These are phyloP conservation scores for Phrynocephalus versicolor DNA, from an alignment of 2,113 vertebrate species.

Conservation along the genomic window DNA sequence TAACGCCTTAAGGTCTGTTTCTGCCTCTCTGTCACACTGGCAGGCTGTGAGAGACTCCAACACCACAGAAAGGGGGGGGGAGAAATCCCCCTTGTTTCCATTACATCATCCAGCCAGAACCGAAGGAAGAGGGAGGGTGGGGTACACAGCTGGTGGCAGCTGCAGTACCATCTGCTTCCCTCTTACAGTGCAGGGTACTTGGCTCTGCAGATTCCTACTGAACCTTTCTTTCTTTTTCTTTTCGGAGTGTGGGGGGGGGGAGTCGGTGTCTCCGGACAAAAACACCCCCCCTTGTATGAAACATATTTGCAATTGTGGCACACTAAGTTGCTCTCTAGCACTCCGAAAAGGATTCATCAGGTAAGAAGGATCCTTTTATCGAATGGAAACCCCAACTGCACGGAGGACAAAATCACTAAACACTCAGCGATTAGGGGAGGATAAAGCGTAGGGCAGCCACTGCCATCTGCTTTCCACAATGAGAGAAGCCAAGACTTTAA, in stretches of 20 bases:
- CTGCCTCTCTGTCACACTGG: slow-evolving; percentile 80
- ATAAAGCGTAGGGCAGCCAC: slow-evolving; percentile 4
- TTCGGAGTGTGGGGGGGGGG: slow-evolving; percentile 49
- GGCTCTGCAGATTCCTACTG: slow-evolving; percentile 78
- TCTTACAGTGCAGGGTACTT: slow-evolving; percentile 81
- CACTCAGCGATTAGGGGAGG: slow-evolving; percentile 39
- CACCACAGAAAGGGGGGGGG: slow-evolving; percentile 67
- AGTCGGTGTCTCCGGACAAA: slow-evolving; percentile 55
- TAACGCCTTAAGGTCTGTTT: slow-evolving; percentile 74
- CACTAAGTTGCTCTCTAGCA: slow-evolving; percentile 54
- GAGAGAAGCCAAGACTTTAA: slow-evolving; percentile 22
- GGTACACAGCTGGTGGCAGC: slow-evolving; percentile 92
- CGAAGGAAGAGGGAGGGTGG: slow-evolving; percentile 59
- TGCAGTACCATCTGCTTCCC: slow-evolving; percentile 88
- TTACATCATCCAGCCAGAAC: slow-evolving; percentile 85
- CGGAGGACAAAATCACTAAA: slow-evolving; percentile 40
- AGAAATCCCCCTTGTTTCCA: slow-evolving; percentile 82
- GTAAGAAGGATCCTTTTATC: slow-evolving; percentile 26
- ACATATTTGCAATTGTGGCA: slow-evolving; percentile 47
- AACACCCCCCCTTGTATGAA: slow-evolving; percentile 54
- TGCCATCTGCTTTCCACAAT: slow-evolving; percentile 49
- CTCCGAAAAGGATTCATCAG: slow-evolving; percentile 49
- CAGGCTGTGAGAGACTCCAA: slow-evolving; percentile 78
- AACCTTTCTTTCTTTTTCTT: too few relatives aligned
- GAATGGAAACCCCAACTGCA: slow-evolving; percentile 41